Base-by-base conservation (phyloP, 2,888 invertebrate genomes). In the Cyaniris semiargus region DNA sequence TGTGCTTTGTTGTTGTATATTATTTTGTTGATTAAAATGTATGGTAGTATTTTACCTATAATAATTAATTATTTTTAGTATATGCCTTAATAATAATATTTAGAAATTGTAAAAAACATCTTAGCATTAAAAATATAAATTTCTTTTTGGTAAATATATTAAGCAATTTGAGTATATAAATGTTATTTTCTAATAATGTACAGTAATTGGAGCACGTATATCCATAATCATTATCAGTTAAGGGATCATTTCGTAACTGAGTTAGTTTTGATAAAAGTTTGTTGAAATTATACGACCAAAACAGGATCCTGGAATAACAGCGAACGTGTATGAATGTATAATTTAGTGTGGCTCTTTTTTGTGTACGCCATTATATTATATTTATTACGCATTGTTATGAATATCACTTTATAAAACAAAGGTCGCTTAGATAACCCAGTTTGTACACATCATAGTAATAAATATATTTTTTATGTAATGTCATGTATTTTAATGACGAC, bases 351-450 rank as follows among this genome's bases (percentile, higher is more conserved):
- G 4, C 27, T 66, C 27, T 66, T 66, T 60, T 66, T 66, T 66
- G 66, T 27, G 15, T 66, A 66, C 23, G 66, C 23, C 27, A 66
- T 66, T 27, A 27, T 13, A 27, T 66, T 66, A 66, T 66, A 66
- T 66, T 66, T 27, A 66, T 6, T 27, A 66, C 66, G 66, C 66
- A 66, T 66, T 66, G 27, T 66, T 66, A 66, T 27, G 27, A 66
- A 66, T 66, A 66, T 66, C 27, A 66, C 27, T 66, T 66, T 66
- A 66, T 66, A 66, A 66, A 3, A 66, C 66, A 66, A 66, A 66
- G 66, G 66, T 66, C 6, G 15, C 15, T 66, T 66, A 66, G 66
- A 27, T 27, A 66, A 27, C 27, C 23, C 15, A 27, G 27, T 27
- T 27, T 27, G 23, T 2, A 13, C 60, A 60, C 60, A 23, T 60